Evolutionary conservation across 2,113 vertebrate species (phyloP).

Genomic region (Gymnobelideus leadbeateri): DNA sequence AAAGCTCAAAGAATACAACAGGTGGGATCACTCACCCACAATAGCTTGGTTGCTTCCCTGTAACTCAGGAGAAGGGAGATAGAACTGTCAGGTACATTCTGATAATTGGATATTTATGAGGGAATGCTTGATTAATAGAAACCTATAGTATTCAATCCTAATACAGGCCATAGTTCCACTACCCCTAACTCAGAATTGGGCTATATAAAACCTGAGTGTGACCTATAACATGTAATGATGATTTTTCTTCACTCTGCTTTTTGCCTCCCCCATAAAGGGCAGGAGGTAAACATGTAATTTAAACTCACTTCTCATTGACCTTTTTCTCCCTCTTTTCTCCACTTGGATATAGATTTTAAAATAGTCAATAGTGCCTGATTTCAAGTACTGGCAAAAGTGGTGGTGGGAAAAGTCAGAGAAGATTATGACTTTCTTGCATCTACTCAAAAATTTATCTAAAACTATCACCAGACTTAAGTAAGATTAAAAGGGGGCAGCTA

Average conservation of each 20-base stretch:
- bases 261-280: not conserved
- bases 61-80: not conserved
- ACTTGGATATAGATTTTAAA: not conserved
- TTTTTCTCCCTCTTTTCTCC: not conserved
- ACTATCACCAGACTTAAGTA: not conserved
- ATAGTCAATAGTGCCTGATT: too few species aligned
- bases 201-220: not conserved
- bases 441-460: not conserved
- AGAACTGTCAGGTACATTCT: not conserved
- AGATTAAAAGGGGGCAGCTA: not conserved
- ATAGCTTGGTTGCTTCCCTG: not conserved
- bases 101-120: not conserved
- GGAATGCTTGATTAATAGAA: not conserved
- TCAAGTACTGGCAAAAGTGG: not conserved
- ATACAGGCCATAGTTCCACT: not conserved
- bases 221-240: not conserved
- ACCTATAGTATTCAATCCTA: not conserved
- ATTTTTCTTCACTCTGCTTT: not conserved
- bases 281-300: not conserved
- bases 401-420: not conserved
- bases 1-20: not conserved
- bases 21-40: not conserved
- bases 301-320: not conserved
- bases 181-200: not conserved
- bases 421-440: not conserved